Conservation (phyloP, 2,888 invertebrate genomes). For the Mythimna albipuncta region DNA sequence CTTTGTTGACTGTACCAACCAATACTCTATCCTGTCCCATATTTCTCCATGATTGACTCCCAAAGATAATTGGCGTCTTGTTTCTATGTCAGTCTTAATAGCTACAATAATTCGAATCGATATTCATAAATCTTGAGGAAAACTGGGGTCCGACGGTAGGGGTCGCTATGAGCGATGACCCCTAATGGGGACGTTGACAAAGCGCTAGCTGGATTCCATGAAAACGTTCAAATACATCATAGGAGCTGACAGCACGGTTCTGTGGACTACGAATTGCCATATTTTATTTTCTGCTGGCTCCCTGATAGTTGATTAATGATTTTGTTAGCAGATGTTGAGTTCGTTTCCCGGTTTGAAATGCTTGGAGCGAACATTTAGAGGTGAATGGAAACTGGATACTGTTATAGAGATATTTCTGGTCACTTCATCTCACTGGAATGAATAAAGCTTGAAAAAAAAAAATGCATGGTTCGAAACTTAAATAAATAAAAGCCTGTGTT, state of each 20-base stretch:
- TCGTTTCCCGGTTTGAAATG: constrained; percentile 44
- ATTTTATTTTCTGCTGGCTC: constrained; percentile 88
- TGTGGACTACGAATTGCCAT: constrained; percentile 87
- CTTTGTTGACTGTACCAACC: neutral
- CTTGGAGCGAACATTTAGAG: neutral
- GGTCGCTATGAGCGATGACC: constrained; percentile 86
- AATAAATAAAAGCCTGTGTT: no score
- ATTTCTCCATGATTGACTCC: constrained; percentile 34
- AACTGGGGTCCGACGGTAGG: constrained; percentile 66
- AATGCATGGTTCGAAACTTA: no score
- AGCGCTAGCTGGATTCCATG: constrained; percentile 86
- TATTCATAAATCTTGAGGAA: constrained; percentile 73
- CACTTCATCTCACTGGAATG: neutral
- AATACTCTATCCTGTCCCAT: neutral
- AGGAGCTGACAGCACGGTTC: constrained; percentile 85
- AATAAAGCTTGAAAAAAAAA: no score
- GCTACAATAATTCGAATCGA: constrained; percentile 67
- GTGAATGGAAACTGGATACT: neutral
- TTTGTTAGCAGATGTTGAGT: constrained; percentile 69
- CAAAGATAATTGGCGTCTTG: constrained; percentile 49
- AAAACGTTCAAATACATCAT: constrained; percentile 91
- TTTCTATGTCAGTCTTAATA: constrained; percentile 53
- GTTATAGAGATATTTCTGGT: neutral
- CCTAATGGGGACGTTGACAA: constrained; percentile 89
- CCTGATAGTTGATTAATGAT: constrained; percentile 87